These are phyloP conservation scores for Hippopotamus amphibius DNA, from an alignment of 2,113 vertebrate species.

Conservation along the genomic window DNA sequence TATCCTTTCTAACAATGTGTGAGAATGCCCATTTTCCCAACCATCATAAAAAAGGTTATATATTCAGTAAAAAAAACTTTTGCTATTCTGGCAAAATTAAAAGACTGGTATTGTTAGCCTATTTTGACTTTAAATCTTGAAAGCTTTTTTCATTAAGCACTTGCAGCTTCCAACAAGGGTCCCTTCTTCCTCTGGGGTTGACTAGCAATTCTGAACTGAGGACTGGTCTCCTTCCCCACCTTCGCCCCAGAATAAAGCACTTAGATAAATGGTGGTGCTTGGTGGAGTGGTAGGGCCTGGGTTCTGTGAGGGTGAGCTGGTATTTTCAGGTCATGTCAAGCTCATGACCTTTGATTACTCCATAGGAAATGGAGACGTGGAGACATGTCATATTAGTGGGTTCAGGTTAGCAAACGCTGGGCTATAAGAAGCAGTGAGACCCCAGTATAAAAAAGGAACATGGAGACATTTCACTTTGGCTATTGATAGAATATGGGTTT, in stretches of 20 bases:
- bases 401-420: not conserved
- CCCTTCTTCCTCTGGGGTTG: not conserved
- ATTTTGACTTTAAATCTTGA: conserved; percentile 7
- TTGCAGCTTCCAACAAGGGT: not conserved
- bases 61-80: not conserved
- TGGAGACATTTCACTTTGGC: not conserved
- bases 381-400: not conserved
- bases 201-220: not conserved
- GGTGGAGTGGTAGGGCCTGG: not conserved
- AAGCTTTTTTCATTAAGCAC: not conserved
- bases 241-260: not conserved
- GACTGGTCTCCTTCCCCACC: not conserved
- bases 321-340: not conserved
- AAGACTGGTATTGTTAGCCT: not conserved
- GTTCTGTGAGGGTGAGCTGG: not conserved
- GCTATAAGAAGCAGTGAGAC: not conserved
- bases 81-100: not conserved
- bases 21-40: not conserved
- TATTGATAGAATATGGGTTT: not conserved
- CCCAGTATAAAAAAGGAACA: not conserved
- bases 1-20: not conserved
- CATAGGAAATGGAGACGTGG: not conserved
- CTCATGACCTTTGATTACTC: not conserved
- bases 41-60: not conserved
- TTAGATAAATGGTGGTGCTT: not conserved